Conservation (phyloP, 2,888 invertebrate species). For the Netelia melanura region DNA sequence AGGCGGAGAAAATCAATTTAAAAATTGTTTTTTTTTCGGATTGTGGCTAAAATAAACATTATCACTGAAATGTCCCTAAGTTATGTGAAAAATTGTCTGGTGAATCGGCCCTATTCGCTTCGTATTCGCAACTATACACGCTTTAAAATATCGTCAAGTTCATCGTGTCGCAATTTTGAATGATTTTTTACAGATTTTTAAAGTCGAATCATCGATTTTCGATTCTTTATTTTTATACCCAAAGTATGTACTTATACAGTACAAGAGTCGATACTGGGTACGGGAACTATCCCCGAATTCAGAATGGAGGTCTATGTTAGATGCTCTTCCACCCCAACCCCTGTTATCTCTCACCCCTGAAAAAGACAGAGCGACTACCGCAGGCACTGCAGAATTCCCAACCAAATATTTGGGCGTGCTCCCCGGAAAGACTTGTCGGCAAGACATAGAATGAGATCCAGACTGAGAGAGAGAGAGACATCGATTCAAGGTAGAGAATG, state of each 20-base stretch:
- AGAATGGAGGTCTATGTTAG: conserved; percentile 35
- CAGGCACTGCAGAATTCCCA: conserved; percentile 58
- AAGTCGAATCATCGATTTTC: too few species aligned
- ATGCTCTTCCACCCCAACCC: conserved; percentile 18
- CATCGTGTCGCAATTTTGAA: too few species aligned
- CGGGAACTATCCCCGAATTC: conserved; percentile 27
- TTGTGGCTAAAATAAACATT: too few species aligned
- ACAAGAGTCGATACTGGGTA: conserved; percentile 32
- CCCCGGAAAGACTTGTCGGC: conserved; percentile 50
- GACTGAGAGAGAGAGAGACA: conserved; percentile 29
- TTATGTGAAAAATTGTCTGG: too few species aligned
- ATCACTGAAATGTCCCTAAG: too few species aligned
- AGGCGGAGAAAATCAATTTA: too few species aligned
- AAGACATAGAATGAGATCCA: conserved; percentile 11
- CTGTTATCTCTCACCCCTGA: conserved; percentile 7
- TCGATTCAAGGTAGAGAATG: conserved; percentile 26
- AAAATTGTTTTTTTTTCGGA: too few species aligned
- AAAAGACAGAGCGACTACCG: conserved; percentile 41
- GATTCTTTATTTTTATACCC: too few species aligned
- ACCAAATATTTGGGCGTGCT: conserved; percentile 64
- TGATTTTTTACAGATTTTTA: too few species aligned
- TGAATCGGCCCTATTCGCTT: too few species aligned
- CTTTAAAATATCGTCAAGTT: too few species aligned
- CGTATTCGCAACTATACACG: too few species aligned
- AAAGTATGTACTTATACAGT: not conserved